These are phyloP conservation scores for Neotoxoptera formosana DNA, from an alignment of 1,140 invertebrate species.

Conservation along the genomic window DNA sequence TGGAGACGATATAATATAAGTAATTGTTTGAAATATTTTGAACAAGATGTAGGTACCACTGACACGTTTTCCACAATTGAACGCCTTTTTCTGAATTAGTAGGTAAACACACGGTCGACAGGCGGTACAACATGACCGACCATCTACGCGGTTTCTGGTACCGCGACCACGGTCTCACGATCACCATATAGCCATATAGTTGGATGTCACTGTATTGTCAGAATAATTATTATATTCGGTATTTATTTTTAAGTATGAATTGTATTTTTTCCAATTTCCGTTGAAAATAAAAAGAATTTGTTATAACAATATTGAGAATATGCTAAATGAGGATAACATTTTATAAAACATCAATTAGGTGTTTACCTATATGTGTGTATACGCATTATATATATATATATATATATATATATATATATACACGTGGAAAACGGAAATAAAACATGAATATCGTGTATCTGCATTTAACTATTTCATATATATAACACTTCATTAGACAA, in stretches of 20 bases:
- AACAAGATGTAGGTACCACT: not conserved
- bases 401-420: too few relatives aligned
- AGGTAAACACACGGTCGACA: too few relatives aligned
- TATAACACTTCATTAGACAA: not conserved
- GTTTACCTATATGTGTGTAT: not conserved
- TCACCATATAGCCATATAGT: too few relatives aligned
- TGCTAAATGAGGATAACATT: not conserved
- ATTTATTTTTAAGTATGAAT: too few relatives aligned
- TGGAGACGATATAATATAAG: not conserved
- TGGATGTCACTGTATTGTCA: too few relatives aligned
- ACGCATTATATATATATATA: not conserved
- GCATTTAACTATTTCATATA: not conserved
- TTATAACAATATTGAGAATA: too few relatives aligned
- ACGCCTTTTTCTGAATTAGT: not conserved
- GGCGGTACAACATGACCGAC: not conserved
- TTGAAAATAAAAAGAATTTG: not conserved
- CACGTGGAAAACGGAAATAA: not conserved
- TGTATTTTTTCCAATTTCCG: too few relatives aligned
- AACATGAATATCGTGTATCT: not conserved
- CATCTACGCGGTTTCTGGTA: not conserved
- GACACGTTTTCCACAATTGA: not conserved
- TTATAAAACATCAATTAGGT: not conserved
- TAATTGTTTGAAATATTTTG: not conserved
- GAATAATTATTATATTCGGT: too few relatives aligned
- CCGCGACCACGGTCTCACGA: too few relatives aligned